Evolutionary conservation across 2,797 vertebrate genomes (phyloP), one percentile per base, ranked within the genome.

Genomic region (Sternotherus odoratus): DNA sequence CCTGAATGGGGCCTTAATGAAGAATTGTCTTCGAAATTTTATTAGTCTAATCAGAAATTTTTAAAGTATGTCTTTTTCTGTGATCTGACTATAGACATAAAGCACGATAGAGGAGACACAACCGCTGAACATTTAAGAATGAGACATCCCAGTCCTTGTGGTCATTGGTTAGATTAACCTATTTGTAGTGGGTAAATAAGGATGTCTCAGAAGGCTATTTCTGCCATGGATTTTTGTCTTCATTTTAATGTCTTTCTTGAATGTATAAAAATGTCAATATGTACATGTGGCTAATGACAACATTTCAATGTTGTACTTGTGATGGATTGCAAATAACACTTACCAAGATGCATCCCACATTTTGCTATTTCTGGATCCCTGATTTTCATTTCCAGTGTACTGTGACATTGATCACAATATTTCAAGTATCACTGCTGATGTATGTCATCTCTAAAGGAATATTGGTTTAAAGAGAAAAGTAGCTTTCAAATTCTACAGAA

Each of bases 311-410:
- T 93, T 96, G 90, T 92, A 82, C 94, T 94, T 96, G 87, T 87
- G 94, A 95, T 96, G 87, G 95, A 93, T 95, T 92, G 84, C 90
- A 92, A 96, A 95, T 87, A 95, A 82, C 96, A 94, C 95, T 88
- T 91, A 95, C 60, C 87, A 92, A 94, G 90, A 85, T 85, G 36
- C 94, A 92, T 83, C 96, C 96, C 87, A 97, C 96, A 91, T 90
- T 94, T 87, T 94, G 26, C 95, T 97, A 96, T 97, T 97, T 97
- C 94, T 94, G 2, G 93, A 79, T 56, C n/a, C 88, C 93, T 92
- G 86, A 77, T 94, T 95, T 94, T 94, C 91, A 82, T 91, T 92
- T 90, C 90, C 78, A 91, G 49, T 83, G 46, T 66, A 92, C 90
- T 85, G 78, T 87, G 92, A 92, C 43, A 0, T 48, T 90, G 86